phyloP scores from a whole-genome alignment of 2,113 vertebrate species.

The Mus spicilegus region DNA sequence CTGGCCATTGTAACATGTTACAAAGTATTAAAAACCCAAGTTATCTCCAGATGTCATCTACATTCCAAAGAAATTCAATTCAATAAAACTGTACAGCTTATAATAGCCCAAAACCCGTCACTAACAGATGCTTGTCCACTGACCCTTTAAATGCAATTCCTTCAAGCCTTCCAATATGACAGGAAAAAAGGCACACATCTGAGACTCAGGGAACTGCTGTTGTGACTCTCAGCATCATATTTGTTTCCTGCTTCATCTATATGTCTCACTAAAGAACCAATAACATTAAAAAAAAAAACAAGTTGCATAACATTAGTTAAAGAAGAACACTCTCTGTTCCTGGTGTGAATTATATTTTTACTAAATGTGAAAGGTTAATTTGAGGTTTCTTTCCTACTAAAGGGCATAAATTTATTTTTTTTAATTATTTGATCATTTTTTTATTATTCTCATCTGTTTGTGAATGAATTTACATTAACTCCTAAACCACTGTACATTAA shows the following conservation, averaged over 20 bases:
- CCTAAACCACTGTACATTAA: neutral
- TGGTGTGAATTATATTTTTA: conserved; percentile 16
- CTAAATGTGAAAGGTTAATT: neutral
- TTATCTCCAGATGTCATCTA: neutral
- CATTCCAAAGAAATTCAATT: neutral
- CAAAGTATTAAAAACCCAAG: neutral
- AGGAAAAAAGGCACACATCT: neutral
- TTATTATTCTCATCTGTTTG: neutral
- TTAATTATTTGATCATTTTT: neutral
- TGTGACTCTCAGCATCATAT: neutral
- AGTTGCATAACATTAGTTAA: neutral
- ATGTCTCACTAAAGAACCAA: neutral
- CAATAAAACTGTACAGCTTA: neutral
- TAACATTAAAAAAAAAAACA: neutral
- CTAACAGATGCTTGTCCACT: neutral
- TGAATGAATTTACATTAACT: neutral
- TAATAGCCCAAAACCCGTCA: neutral
- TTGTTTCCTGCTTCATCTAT: neutral
- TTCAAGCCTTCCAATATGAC: neutral
- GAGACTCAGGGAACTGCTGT: neutral
- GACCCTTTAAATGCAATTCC: neutral
- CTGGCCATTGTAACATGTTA: neutral
- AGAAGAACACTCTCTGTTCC: neutral
- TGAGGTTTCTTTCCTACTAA: neutral
- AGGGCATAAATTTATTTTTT: neutral